Evolutionary conservation across 2,888 invertebrate genomes (phyloP), one percentile per base, ranked within the genome.

Genomic region (Drosophila robusta): DNA sequence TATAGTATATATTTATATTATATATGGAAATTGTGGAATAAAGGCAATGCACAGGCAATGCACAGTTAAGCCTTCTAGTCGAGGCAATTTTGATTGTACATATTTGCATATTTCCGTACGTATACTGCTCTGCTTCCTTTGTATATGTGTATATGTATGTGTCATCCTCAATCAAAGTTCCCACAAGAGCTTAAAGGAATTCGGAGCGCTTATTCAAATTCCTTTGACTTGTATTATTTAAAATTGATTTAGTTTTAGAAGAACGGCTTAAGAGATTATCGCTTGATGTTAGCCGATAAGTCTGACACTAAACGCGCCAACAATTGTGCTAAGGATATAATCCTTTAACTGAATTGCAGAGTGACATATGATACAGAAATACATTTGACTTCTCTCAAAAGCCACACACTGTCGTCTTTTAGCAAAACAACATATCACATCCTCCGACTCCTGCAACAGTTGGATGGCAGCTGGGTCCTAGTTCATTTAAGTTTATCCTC

Each of bases 341-440:
- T 75, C 64, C 76, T 54, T 62, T 75, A 46, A 57, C 57, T 24
- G 60, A 74, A 71, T 68, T 55, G 70, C 50, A 26, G 7, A 49
- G 7, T 22, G 41, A 7, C 38, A 39, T 7, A n/a, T 18, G 26
- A 39, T 5, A 14, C 18, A 3, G 51, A 41, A 12, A 18, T 1
- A 34, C 12, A 12, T 32, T 9, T 32, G 29, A 38, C 8, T 8
- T 12, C 14, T 41, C 29, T 65, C 44, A 14, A n/a, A 24, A 46
- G 49, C 14, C 36, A 38, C 18, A 36, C 29, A 39, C 11, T 24
- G 34, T 44, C 7, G 8, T n/a, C 24, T 24, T 42, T 9, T 34
- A 18, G 44, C n/a, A 9, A 29, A 36, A 5, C 50, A 72, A 46
- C 52, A 36, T n/a, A 29, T 65, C 72, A 39, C 18, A 55, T 41